phyloP scores from a whole-genome alignment of 92 coral and sea anemone genomes.

The Zoanthus solanderi region DNA sequence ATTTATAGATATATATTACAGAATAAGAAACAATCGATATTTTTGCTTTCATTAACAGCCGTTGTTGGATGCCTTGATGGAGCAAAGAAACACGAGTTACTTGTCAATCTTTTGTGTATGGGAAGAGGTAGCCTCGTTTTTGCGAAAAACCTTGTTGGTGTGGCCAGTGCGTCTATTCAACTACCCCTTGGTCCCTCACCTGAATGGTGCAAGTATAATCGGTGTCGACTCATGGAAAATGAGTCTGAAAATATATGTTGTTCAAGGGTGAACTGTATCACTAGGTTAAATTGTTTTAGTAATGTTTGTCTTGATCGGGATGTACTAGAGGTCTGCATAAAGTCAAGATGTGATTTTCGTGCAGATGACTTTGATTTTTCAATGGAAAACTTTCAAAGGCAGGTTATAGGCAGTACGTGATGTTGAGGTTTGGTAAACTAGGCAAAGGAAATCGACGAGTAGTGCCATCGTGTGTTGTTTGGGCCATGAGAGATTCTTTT shows the following conservation, averaged over 20 bases:
- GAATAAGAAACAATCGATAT: too few relatives aligned
- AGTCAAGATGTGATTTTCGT: constrained; percentile 46
- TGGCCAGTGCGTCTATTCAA: background rate
- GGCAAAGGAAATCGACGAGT: constrained; percentile 48
- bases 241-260: background rate
- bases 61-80: too few relatives aligned
- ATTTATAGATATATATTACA: too few relatives aligned
- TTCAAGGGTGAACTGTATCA: background rate
- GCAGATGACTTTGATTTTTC: constrained; percentile 62
- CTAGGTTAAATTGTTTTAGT: background rate
- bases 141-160: background rate
- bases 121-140: background rate
- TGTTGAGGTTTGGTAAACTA: constrained; percentile 51
- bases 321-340: constrained; percentile 7
- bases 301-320: background rate
- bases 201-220: background rate
- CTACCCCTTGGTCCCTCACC: background rate
- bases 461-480: constrained; percentile 57
- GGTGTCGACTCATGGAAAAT: background rate
- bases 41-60: too few relatives aligned
- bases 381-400: constrained; percentile 59
- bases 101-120: background rate
- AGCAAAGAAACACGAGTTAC: too few relatives aligned
- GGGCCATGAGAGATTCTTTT: constrained; percentile 7
- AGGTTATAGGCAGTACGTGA: constrained; percentile 60